Evolutionary conservation across 1,140 invertebrate genomes (phyloP).

Genomic region (Theocolax elegans): DNA sequence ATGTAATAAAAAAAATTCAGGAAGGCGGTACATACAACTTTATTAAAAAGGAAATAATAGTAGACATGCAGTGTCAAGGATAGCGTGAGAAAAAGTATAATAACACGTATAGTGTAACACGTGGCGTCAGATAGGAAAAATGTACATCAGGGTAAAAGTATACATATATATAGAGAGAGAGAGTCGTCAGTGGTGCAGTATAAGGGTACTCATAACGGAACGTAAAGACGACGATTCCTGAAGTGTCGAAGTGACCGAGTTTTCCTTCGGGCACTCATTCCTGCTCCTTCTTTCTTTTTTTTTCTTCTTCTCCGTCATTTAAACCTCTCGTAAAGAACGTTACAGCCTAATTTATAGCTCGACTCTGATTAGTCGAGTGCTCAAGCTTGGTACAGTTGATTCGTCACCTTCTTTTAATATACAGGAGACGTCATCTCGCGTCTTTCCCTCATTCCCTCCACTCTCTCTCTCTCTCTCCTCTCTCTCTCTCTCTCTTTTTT

Average conservation of each 20-base stretch:
- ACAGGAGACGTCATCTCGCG: neutral
- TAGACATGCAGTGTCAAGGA: too few species aligned
- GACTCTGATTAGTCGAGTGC: constrained; percentile 16
- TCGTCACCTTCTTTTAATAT: constrained; percentile 3
- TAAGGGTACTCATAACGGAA: neutral
- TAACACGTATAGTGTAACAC: neutral
- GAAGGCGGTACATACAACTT: neutral
- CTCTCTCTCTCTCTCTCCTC: neutral
- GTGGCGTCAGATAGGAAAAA: too few species aligned
- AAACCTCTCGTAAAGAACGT: constrained; percentile 10
- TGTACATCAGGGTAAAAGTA: too few species aligned
- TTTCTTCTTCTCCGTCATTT: neutral
- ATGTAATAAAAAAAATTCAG: neutral
- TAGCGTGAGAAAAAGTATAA: constrained; percentile 16
- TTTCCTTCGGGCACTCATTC: constrained; percentile 4
- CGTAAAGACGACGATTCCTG: neutral
- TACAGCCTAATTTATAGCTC: constrained; percentile 22
- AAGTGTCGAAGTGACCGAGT: constrained; percentile 25
- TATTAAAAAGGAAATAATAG: constrained; percentile 25
- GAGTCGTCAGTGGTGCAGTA: neutral
- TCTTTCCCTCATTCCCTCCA: neutral
- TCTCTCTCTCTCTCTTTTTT: neutral
- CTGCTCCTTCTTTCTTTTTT: constrained; percentile 7
- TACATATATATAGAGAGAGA: neutral
- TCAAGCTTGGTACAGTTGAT: neutral